phyloP scores from a whole-genome alignment of 2,888 invertebrate genomes.

The Ophioninae sp. region DNA sequence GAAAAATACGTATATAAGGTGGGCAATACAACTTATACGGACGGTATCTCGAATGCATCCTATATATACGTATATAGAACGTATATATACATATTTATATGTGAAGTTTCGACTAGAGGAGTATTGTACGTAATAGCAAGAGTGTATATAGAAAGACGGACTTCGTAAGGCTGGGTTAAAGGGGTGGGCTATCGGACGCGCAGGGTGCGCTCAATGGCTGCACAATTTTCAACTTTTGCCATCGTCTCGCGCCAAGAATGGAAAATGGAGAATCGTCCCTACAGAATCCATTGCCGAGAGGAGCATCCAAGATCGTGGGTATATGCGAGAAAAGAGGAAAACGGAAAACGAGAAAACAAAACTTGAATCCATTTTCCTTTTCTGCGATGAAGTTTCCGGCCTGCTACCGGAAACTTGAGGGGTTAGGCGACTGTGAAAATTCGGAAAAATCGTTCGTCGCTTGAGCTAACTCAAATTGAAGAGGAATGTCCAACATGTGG shows the following conservation, averaged over 20 bases:
- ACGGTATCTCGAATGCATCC: constrained; percentile 2
- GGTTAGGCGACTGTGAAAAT: too few species aligned
- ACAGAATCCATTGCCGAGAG: constrained; percentile 57
- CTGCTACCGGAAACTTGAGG: constrained; percentile 60
- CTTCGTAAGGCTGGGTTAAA: constrained; percentile 45
- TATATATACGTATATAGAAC: constrained; percentile 26
- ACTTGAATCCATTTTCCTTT: constrained; percentile 73
- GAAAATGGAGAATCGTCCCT: constrained; percentile 72
- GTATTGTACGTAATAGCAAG: constrained; percentile 24
- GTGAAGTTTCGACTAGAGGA: constrained; percentile 10
- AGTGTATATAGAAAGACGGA: constrained; percentile 23
- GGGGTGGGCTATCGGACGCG: constrained; percentile 70
- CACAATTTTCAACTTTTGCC: constrained; percentile 77
- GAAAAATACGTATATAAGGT: constrained; percentile 11
- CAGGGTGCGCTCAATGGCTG: constrained; percentile 75
- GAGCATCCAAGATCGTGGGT: constrained; percentile 18
- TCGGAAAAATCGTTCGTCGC: too few species aligned
- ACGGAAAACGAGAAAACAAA: constrained; percentile 53
- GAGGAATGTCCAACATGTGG: too few species aligned
- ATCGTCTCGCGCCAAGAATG: constrained; percentile 72
- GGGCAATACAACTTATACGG: constrained; percentile 20
- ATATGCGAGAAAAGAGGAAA: constrained; percentile 5
- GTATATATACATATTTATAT: constrained; percentile 28
- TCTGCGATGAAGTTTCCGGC: constrained; percentile 67
- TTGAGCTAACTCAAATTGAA: too few species aligned